Conservation (phyloP, 2,888 invertebrate genomes). For the Drosophila anomelani region DNA sequence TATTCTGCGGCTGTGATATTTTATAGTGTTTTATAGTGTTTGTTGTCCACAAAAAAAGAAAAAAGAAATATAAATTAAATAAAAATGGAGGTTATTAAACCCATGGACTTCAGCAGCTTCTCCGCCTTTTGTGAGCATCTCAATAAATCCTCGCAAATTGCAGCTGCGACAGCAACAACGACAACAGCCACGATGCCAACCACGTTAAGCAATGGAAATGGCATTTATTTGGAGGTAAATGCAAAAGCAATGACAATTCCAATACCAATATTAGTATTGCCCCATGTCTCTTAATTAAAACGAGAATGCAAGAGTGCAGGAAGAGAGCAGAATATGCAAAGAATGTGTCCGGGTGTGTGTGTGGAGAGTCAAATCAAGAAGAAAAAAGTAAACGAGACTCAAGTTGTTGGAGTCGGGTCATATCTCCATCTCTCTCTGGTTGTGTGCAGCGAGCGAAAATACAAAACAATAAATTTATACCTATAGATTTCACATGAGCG, state of each 20-base stretch:
- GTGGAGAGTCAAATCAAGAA: conserved; percentile 21
- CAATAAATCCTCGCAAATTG: conserved; percentile 78
- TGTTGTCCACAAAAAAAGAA: neutral
- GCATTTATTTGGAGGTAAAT: conserved; percentile 81
- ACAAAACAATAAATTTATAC: conserved; percentile 79
- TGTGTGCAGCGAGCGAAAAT: conserved; percentile 39
- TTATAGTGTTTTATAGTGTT: conserved; percentile 16
- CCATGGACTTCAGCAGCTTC: conserved; percentile 83
- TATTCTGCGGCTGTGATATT: conserved; percentile 48
- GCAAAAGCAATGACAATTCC: conserved; percentile 57
- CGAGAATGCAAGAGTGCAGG: conserved; percentile 43
- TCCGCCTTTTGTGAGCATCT: conserved; percentile 83
- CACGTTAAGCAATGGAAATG: conserved; percentile 80
- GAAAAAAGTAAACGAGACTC: conserved; percentile 25
- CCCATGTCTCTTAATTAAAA: conserved; percentile 47
- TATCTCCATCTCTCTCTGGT: conserved; percentile 17
- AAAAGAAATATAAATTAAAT: neutral
- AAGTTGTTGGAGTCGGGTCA: conserved; percentile 15
- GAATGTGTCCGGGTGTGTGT: conserved; percentile 13
- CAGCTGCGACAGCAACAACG: conserved; percentile 60
- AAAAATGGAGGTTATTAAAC: conserved; percentile 83
- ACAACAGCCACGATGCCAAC: conserved; percentile 47
- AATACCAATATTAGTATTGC: conserved; percentile 38
- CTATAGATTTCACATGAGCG: conserved; percentile 73
- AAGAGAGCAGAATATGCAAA: conserved; percentile 35